Base-by-base conservation (phyloP, 2,888 invertebrate species). In the Drosophila quasianomalipes region DNA sequence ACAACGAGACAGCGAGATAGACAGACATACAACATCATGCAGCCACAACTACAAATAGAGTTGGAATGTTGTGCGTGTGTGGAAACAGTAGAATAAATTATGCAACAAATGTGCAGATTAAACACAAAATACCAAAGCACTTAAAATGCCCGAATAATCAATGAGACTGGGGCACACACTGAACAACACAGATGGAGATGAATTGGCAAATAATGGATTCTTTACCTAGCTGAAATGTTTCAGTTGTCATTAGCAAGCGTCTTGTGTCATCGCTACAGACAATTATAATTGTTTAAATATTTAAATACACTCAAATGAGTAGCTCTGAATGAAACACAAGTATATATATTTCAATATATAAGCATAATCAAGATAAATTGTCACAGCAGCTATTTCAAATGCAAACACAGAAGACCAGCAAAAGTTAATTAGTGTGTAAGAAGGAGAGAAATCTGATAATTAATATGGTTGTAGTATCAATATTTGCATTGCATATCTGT, bases 41-140 rank as follows among this genome's bases (percentile, higher is more conserved):
- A n/a, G 35, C 41, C 30, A 51, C 35, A 67, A 49, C 49, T 54
- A 52, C 31, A 61, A 33, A 37, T 64, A 16, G 33, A 49, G 53
- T 33, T 54, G 52, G n/a, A 37, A 61, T 49, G 12, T 35, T 41
- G 41, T 1, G n/a, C n/a, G 26, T 28, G 37, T 7, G 33, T 57
- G 49, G 39, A 53, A 60, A 67, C 74, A 74, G 70, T 64, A 49
- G 53, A 68, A 86, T 86, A 81, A 86, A 86, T 85, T 86, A 86
- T 86, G 89, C 90, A 86, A 83, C 73, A 85, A 86, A 81, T 86
- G 88, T 85, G 74, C 90, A 85, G 89, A 90, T 86, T 90, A 90
- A 83, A 86, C 89, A 81, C 83, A 88, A 85, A 85, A 89, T 85
- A 51, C 78, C 88, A 85, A 83, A 90, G 89, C 85, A 85, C 85